phyloP scores from a whole-genome alignment of 2,113 vertebrate genomes.

The Hypomesus transpacificus region DNA sequence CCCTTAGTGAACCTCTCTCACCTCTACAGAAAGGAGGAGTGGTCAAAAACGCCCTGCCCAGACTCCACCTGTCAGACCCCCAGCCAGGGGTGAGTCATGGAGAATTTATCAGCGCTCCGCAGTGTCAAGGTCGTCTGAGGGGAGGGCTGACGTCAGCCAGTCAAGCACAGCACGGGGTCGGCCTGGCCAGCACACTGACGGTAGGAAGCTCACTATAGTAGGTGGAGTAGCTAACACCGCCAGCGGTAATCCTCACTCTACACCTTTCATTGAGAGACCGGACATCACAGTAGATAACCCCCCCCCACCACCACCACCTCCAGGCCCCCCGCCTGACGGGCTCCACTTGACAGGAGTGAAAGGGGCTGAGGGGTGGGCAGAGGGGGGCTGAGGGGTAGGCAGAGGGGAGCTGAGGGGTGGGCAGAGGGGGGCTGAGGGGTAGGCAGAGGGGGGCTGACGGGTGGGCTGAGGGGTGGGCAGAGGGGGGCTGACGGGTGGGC shows the following conservation, averaged over 20 bases:
- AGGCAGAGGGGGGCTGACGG: too few relatives aligned
- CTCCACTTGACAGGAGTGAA: too few relatives aligned
- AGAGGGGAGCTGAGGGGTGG: too few relatives aligned
- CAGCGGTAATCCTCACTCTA: too few relatives aligned
- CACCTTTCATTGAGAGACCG: too few relatives aligned
- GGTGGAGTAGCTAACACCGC: too few relatives aligned
- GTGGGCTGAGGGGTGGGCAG: too few relatives aligned
- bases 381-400: background rate
- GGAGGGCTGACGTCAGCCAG: constrained; percentile 28
- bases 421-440: too few relatives aligned
- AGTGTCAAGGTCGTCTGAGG: constrained; percentile 49
- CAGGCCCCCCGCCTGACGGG: too few relatives aligned
- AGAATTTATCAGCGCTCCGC: constrained; percentile 21
- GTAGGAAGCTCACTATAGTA: background rate
- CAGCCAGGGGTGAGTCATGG: constrained; percentile 41
- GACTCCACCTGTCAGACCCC: constrained; percentile 41
- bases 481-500: too few relatives aligned
- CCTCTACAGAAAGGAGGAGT: constrained; percentile 22
- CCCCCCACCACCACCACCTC: too few relatives aligned
- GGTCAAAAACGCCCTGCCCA: constrained; percentile 34
- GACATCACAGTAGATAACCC: too few relatives aligned
- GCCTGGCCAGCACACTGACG: background rate
- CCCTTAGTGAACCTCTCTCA: constrained; percentile 29
- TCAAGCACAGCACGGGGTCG: background rate
- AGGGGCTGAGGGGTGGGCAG: background rate